These are phyloP conservation scores for Prosopocoilus inquinatus DNA, from an alignment of 2,888 invertebrate genomes.

Conservation along the genomic window DNA sequence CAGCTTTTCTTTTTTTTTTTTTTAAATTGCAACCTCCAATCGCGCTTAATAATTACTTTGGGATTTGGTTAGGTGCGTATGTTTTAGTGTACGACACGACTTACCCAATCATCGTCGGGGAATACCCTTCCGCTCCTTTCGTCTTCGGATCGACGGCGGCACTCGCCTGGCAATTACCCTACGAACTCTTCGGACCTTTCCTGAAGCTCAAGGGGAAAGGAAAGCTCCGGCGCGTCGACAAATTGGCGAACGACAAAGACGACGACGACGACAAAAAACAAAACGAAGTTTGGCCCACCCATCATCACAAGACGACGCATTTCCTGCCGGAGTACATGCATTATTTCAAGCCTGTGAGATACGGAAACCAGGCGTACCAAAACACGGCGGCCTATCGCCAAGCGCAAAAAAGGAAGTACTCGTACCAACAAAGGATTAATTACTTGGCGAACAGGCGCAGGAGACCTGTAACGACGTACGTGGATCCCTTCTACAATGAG, in stretches of 20 bases:
- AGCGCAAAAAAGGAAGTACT: conserved; percentile 6
- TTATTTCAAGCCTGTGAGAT: conserved; percentile 6
- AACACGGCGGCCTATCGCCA: conserved; percentile 14
- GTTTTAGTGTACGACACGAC: conserved; percentile 62
- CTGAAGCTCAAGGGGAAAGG: conserved; percentile 1
- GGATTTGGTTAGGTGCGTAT: no score
- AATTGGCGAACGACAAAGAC: background rate
- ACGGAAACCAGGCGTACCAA: conserved; percentile 5
- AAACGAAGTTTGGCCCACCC: background rate
- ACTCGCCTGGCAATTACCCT: conserved; percentile 73
- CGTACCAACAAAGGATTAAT: background rate
- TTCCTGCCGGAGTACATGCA: background rate
- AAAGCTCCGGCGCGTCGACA: conserved; percentile 5
- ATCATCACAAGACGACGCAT: background rate
- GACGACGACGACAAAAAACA: background rate
- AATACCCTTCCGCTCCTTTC: conserved; percentile 57
- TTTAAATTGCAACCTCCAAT: no score
- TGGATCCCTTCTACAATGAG: conserved; percentile 39
- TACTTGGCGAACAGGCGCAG: background rate
- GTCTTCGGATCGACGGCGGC: conserved; percentile 73
- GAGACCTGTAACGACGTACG: conserved; percentile 15
- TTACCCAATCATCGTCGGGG: conserved; percentile 48
- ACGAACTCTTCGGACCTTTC: conserved; percentile 32
- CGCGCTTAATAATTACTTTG: background rate
- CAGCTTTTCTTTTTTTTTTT: background rate